These are phyloP conservation scores for Podiceps cristatus DNA, from an alignment of 2,113 vertebrate genomes.

Conservation along the genomic window DNA sequence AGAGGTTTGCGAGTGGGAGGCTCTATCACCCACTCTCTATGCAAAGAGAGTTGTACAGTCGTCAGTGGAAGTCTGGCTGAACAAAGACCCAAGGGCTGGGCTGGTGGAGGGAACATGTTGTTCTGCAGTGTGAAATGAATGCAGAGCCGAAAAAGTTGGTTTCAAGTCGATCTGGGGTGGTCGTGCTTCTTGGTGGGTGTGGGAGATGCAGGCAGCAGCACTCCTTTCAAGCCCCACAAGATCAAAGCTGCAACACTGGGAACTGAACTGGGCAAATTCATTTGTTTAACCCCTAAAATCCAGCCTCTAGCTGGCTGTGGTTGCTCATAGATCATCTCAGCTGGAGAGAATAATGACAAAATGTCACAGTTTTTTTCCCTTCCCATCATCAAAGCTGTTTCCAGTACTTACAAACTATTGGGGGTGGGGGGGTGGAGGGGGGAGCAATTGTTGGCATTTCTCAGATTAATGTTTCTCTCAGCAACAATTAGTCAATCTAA, in stretches of 20 bases:
- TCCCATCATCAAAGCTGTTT: not conserved
- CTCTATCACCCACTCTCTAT: slow-evolving; percentile 27
- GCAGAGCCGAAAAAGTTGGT: not conserved
- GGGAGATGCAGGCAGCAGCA: not conserved
- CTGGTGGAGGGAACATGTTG: slow-evolving; percentile 16
- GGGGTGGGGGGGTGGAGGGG: no score
- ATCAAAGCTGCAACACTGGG: not conserved
- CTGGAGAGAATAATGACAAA: not conserved
- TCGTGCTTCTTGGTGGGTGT: not conserved
- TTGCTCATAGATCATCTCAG: not conserved
- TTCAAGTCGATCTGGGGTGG: not conserved
- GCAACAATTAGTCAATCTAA: not conserved
- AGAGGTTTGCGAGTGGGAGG: slow-evolving; percentile 47
- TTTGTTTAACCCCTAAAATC: slow-evolving; percentile 4
- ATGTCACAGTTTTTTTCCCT: not conserved
- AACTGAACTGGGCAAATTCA: not conserved
- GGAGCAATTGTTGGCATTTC: not conserved
- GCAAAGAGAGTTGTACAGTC: slow-evolving; percentile 4
- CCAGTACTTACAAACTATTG: not conserved
- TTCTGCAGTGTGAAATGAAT: not conserved
- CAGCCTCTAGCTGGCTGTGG: not conserved
- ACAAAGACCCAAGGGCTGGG: slow-evolving; percentile 33
- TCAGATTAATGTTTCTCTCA: not conserved
- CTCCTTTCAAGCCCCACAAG: not conserved
- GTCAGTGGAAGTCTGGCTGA: slow-evolving; percentile 23